Base-by-base conservation (phyloP, 2,888 invertebrate species). In the Amorpha juglandis region DNA sequence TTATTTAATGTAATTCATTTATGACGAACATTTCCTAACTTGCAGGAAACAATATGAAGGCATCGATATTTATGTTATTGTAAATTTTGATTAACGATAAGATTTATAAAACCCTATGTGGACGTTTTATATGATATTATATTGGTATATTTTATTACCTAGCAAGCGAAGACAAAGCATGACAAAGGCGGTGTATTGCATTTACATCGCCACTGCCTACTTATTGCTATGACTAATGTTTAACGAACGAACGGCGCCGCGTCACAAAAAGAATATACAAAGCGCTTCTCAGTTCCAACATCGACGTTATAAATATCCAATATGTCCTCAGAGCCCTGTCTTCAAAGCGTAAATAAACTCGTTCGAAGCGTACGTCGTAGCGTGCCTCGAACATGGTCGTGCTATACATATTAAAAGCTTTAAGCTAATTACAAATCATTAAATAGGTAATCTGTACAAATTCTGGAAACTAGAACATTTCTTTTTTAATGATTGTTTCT, bases 331-430 rank as follows among this genome's bases (percentile, higher is more conserved):
- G 52, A 69, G 62, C 62, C 47, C 64, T 64, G 70, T 67, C 68
- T 73, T 68, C 67, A 66, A 65, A 42, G 51, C n/a, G 63, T 67
- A 67, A 70, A 72, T 72, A 70, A 70, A 70, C 58, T 65, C 55
- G 69, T 58, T 62, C 53, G 68, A 70, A 71, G 73, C 70, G 68
- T 11, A 45, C 12, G 7, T 3, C 38, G 45, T 72, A 73, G 38
- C 38, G 45, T 73, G 73, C 48, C 50, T 62, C 63, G 65, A 63
- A 68, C 58, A 66, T 66, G 67, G 71, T 72, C 69, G 69, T 72
- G 62, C 64, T 63, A 62, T 64, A 70, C 76, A 71, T 71, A 72
- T 70, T 70, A 72, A 72, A 76, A 74, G 70, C 71, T 72, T 73
- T 72, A 70, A 69, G 66, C 65, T 68, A 68, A 70, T 42, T 42